Evolutionary conservation across 2,797 vertebrate genomes (phyloP).

Genomic region (Miichthys miiuy): DNA sequence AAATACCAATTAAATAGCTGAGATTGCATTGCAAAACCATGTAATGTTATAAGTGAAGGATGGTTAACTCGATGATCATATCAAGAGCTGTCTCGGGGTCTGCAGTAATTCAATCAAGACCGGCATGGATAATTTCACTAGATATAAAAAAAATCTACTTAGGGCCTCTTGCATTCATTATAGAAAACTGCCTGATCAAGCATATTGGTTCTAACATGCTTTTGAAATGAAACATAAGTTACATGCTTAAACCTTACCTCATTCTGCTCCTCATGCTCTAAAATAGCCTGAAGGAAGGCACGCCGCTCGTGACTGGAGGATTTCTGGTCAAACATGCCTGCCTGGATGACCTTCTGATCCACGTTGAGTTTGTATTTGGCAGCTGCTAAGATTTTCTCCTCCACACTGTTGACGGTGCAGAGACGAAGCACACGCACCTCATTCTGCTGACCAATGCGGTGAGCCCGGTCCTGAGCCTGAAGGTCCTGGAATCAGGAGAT

Average conservation of each 20-base stretch:
- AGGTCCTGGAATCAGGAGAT: constrained; percentile 86
- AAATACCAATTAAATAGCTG: constrained; percentile 18
- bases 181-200: neutral
- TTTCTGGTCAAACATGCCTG: constrained; percentile 99
- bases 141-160: neutral
- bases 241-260: constrained; percentile 83
- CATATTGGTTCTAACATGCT: neutral
- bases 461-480: constrained; percentile 96
- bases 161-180: neutral
- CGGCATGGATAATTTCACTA: neutral
- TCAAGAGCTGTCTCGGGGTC: neutral
- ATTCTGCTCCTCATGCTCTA: constrained; percentile 97
- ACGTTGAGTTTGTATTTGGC: constrained; percentile 98
- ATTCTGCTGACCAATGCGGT: constrained; percentile 97
- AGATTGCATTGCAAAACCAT: neutral
- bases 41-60: neutral
- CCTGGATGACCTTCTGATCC: constrained; percentile 98
- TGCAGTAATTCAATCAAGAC: constrained; percentile 32
- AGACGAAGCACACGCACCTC: constrained; percentile 96
- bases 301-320: constrained; percentile 96
- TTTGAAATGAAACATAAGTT: neutral
- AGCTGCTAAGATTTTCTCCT: constrained; percentile 97
- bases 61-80: neutral
- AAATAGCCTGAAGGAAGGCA: constrained; percentile 94
- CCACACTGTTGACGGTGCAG: constrained; percentile 97